A percentile compares a stretch with the other conserved stretches of the same genome.
These are phyloP conservation scores for Drosophila bocqueti DNA, from an alignment of 1,140 invertebrate species.

Conservation along the genomic window DNA sequence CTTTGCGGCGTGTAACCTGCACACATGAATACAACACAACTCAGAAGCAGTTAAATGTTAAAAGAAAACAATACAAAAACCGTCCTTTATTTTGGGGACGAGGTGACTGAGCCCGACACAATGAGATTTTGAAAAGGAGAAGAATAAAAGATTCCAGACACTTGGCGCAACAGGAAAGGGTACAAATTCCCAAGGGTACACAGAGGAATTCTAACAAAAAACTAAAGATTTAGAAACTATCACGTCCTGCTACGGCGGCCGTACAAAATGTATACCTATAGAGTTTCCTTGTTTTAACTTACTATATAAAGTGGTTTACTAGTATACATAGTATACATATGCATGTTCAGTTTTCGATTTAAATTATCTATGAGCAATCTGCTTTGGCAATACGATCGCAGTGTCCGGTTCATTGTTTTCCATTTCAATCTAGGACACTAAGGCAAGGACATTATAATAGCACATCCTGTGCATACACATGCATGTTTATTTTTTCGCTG, in stretches of 20 bases:
- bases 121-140: constrained; percentile 38
- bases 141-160: constrained; percentile 51
- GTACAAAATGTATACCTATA: too few relatives aligned
- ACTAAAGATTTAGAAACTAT: constrained; percentile 6
- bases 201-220: constrained; percentile 1
- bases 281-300: constrained; percentile 31
- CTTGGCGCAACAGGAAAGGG: constrained; percentile 41
- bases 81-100: constrained; percentile 18
- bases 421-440: constrained; percentile 61
- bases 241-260: not conserved
- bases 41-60: constrained; percentile 70
- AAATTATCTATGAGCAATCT: constrained; percentile 39
- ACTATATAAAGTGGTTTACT: not conserved
- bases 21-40: constrained; percentile 23
- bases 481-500: constrained; percentile 45
- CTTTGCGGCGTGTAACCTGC: constrained; percentile 51
- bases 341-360: constrained; percentile 19
- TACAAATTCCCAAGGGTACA: constrained; percentile 8
- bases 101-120: constrained; percentile 58
- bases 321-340: not conserved
- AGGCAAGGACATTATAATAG: constrained; percentile 54
- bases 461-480: constrained; percentile 58
- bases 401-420: constrained; percentile 77
- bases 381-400: constrained; percentile 70
- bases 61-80: constrained; percentile 35